Evolutionary conservation across 1,140 invertebrate genomes (phyloP).

Genomic region (Acromyrmex heyeri): DNA sequence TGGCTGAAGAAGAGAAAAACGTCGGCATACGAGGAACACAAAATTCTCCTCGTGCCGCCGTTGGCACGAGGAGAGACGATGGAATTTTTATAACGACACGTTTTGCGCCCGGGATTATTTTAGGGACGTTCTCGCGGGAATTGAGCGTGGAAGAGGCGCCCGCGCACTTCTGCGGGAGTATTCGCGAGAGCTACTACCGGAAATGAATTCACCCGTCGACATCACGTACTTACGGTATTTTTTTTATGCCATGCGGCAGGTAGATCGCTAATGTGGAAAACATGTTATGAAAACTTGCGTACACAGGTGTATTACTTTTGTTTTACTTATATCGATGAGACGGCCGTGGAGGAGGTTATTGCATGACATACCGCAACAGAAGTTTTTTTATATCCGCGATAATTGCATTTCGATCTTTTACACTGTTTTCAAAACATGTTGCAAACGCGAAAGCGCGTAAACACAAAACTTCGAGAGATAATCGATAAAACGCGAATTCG

Average conservation of each 20-base stretch:
- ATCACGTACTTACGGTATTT: constrained; percentile 38
- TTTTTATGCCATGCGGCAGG: not conserved
- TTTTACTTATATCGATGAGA: constrained; percentile 38
- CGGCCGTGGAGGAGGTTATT: not conserved
- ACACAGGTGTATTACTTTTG: constrained; percentile 34
- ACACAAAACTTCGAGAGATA: constrained; percentile 11
- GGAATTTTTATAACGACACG: constrained; percentile 65
- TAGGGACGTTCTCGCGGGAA: constrained; percentile 48
- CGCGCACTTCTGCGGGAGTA: not conserved
- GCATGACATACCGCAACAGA: not conserved
- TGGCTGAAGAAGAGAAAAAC: constrained; percentile 33
- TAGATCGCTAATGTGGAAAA: constrained; percentile 45
- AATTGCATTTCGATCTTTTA: constrained; percentile 16
- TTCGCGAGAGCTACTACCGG: not conserved
- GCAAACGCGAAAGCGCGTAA: not conserved
- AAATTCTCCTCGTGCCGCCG: constrained; percentile 55
- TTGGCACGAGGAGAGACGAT: constrained; percentile 15
- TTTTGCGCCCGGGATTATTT: constrained; percentile 59
- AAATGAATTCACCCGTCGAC: constrained; percentile 53
- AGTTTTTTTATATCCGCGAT: not conserved
- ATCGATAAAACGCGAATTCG: constrained; percentile 38
- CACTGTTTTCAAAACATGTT: constrained; percentile 4
- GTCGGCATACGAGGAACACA: constrained; percentile 34
- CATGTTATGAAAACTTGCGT: constrained; percentile 44
- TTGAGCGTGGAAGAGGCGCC: constrained; percentile 20